These are phyloP conservation scores for human DNA, from an alignment of 2,113 vertebrate species.

Conservation along the genomic window GRCh38 chr4:9720501-9721000, in stretches of 20 bases:
- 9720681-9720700: neutral
- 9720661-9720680: neutral
- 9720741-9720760: neutral
- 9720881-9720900: neutral
- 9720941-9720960: neutral
- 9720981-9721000: neutral
- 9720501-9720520: neutral
- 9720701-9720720: neutral
- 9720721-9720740: neutral
- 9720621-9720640: neutral
- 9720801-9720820: neutral
- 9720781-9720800: neutral
- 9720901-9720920: neutral
- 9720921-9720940: neutral
- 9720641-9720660: neutral
- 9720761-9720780: neutral
- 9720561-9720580: neutral
- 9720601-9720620: neutral
- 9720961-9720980: neutral
- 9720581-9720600: too few relatives aligned
- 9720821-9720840: neutral
- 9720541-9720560: too few relatives aligned
- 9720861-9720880: neutral
- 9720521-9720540: neutral
- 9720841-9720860: neutral